Base-by-base conservation (phyloP, 1,140 invertebrate species). In the Drosophila kepulauana region DNA sequence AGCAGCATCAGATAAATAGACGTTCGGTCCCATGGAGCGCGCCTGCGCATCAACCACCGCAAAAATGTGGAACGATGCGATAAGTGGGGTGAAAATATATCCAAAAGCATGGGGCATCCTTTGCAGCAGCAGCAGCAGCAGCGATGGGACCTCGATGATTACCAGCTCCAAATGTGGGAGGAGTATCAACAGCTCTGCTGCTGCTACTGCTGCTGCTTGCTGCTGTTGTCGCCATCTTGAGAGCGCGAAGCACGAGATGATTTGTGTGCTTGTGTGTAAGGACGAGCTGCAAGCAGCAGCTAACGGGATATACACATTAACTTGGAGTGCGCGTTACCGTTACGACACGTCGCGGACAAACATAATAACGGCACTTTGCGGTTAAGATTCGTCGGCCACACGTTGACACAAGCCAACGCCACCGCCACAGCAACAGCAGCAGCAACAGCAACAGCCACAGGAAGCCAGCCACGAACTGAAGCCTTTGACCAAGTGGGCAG, bases 261-360 rank as follows among this genome's bases (percentile, higher is more conserved):
- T 71, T 64, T 72, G 57, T 66, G 11, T 54, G 33, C 52, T 43
- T 58, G 45, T 41, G 30, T 59, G 52, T 48, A 52, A 75, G 80
- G 80, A 78, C 78, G 66, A 70, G 74, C 73, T 74, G 62, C 35
- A 58, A 46, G 41, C 43, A 46, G 41, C 43, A 33, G 63, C 59
- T 30, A 49, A 48, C 69, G 62, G 67, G 72, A 85, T 73, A 46
- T 49, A 74, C 65, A 89, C 84, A 88, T 89, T 88, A 88, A 88
- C 80, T 88, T 88, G 63, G 85, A 88, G 84, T 84, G 81, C 81
- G 85, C 84, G 80, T 79, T 88, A 89, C 84, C 84, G 84, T 88
- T 75, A 82, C 84, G 82, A 88, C 84, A 89, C 84, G 80, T 88
- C 84, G 85, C 84, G 84, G 84, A 88, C 78, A 61, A 77, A 65